These are phyloP conservation scores for Cyprinus carpio DNA, from an alignment of 2,113 vertebrate genomes.

Conservation along the genomic window DNA sequence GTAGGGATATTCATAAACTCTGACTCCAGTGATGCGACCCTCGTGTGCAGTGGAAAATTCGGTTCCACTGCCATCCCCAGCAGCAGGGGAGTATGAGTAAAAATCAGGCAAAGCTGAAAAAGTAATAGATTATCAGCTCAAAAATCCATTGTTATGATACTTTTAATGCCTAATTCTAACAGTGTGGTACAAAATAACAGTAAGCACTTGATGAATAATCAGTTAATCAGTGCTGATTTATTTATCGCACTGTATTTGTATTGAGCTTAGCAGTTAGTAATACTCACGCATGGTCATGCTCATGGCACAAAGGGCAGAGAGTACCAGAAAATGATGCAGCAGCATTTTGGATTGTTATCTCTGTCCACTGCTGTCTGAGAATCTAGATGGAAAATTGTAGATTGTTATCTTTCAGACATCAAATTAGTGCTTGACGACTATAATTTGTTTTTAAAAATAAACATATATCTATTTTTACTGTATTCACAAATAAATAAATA, in stretches of 20 bases:
- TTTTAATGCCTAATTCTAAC: neutral
- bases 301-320: constrained; percentile 25
- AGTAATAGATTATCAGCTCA: neutral
- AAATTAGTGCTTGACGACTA: neutral
- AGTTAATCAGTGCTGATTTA: neutral
- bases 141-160: neutral
- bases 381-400: constrained; percentile 22
- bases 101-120: neutral
- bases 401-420: neutral
- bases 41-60: constrained; percentile 3
- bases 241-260: neutral
- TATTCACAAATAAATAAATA: no score
- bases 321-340: neutral
- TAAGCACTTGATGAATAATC: neutral
- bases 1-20: constrained; percentile 6
- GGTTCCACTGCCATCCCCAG: neutral
- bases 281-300: constrained; percentile 9
- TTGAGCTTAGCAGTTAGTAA: neutral
- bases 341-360: neutral
- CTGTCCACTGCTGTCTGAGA: neutral
- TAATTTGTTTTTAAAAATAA: neutral
- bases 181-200: neutral
- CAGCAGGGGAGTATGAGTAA: constrained; percentile 16
- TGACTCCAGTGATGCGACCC: constrained; percentile 28
- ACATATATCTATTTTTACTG: neutral